Evolutionary conservation across 2,888 invertebrate genomes (phyloP).

Genomic region (Lobophora halterata): DNA sequence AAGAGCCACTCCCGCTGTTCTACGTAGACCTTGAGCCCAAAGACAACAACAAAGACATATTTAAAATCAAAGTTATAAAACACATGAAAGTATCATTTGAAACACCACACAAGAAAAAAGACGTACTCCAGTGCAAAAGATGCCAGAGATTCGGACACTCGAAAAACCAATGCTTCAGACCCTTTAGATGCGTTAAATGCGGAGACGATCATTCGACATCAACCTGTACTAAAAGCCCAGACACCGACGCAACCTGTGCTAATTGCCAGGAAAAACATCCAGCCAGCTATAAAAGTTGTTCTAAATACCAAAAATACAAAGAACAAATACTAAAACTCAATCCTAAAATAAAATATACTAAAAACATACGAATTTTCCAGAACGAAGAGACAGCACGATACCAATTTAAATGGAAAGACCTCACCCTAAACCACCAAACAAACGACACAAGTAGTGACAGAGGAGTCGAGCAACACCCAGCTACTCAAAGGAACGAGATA

Average conservation of each 20-base stretch:
- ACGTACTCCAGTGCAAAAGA: conserved; percentile 28
- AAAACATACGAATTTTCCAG: no score
- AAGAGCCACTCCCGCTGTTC: conserved; percentile 29
- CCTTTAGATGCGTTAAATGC: conserved; percentile 32
- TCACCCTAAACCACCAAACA: no score
- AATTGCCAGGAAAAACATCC: conserved; percentile 29
- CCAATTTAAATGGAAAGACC: no score
- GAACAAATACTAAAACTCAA: conserved; percentile 11
- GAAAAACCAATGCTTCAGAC: conserved; percentile 31
- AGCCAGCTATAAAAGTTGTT: conserved; percentile 27
- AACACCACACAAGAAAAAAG: conserved; percentile 29
- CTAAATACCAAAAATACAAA: conserved; percentile 22
- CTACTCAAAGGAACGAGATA: no score
- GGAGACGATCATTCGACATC: conserved; percentile 10
- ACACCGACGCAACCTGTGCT: conserved; percentile 26
- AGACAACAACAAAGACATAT: conserved; percentile 22
- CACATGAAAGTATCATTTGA: conserved; percentile 22
- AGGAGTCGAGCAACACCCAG: no score
- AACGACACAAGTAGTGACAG: no score
- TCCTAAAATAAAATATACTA: no score
- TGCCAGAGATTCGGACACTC: conserved; percentile 33
- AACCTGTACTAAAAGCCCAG: conserved; percentile 19
- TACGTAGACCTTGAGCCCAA: conserved; percentile 30
- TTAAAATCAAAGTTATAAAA: conserved; percentile 11
- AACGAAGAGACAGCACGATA: no score